Evolutionary conservation across 1,140 invertebrate genomes (phyloP).

Genomic region (Drosophila arizonae): DNA sequence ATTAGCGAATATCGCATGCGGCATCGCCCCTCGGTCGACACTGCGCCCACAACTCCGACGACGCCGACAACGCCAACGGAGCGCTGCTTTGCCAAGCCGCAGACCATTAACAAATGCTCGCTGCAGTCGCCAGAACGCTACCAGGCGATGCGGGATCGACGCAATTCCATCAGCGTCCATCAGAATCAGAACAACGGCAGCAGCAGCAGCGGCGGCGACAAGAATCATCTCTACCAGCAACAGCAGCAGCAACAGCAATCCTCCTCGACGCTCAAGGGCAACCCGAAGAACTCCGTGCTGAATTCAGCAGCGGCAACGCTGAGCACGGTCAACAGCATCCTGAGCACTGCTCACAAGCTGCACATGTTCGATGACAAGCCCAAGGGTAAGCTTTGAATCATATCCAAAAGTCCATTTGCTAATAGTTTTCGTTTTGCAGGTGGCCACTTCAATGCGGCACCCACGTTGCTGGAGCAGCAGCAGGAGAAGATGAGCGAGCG

Average conservation of each 20-base stretch:
- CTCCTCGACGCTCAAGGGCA: constrained; percentile 35
- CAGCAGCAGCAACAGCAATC: constrained; percentile 30
- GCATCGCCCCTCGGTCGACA: constrained; percentile 69
- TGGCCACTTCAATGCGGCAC: constrained; percentile 86
- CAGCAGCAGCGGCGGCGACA: constrained; percentile 22
- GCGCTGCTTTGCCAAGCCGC: constrained; percentile 59
- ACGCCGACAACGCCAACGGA: constrained; percentile 52
- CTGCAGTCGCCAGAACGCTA: constrained; percentile 67
- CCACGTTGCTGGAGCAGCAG: constrained; percentile 88
- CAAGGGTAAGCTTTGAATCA: constrained; percentile 46
- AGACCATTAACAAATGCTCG: constrained; percentile 72
- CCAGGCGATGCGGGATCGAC: constrained; percentile 66
- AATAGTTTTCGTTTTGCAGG: constrained; percentile 33
- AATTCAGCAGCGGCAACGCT: constrained; percentile 57
- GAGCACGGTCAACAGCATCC: constrained; percentile 65
- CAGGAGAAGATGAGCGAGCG: constrained; percentile 90
- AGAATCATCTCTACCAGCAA: constrained; percentile 18
- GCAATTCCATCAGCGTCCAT: constrained; percentile 67
- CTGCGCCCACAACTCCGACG: constrained; percentile 49
- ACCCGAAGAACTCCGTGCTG: not conserved
- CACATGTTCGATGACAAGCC: constrained; percentile 74
- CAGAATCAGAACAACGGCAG: constrained; percentile 39
- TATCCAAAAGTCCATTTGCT: no score
- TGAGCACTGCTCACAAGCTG: constrained; percentile 66
- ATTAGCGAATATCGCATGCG: constrained; percentile 82